Evolutionary conservation across 37 sponge, comb jelly and placozoan genomes (phyloP), one percentile per base, ranked within the genome.

Genomic region (Haliclona indistincta): DNA sequence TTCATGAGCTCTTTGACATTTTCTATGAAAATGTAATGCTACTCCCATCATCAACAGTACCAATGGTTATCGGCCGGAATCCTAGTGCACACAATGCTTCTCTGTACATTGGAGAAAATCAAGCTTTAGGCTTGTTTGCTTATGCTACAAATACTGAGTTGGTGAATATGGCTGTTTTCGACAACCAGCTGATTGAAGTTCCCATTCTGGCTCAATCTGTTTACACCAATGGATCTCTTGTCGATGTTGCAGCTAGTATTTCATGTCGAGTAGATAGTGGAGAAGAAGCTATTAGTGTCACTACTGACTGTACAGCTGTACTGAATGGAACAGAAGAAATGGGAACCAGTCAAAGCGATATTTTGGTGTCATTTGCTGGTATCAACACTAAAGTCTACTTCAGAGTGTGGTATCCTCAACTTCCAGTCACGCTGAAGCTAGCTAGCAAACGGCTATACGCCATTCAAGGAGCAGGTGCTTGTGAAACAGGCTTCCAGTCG

Each of bases 131-230:
- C 40, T 22, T 86, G 51, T 80, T 78, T 47, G 23, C 81, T 29
- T 74, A 63, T 43, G 54, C 87, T 23, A 22, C 52, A 6, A 37
- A 36, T 37, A 49, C 76, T 45, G 39, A 44, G 13, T 61, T 90
- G 0, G 61, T 90, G 38, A 90, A 90, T 69, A 84, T 82, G 11
- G 86, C 86, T 37, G 55, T 38, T 20, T 74, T 90, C 52, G 76
- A 70, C 66, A 68, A 72, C 22, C 38, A 45, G 36, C 10, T 10
- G 1, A 60, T 81, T 4, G 32, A 61, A 3, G 43, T 40, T 0
- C 34, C 37, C 23, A 54, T 90, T 0, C 64, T 13, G 1, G 41
- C 38, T 23, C 23, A 56, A 32, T 77, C 75, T 7, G 43, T 84
- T 13, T 70, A 67, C 25, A 19, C 11, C 40, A 75, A 73, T 41